Evolutionary conservation across 2,113 vertebrate genomes (phyloP), one percentile per base, ranked within the genome.

Genomic region (Pollimyrus isidori): DNA sequence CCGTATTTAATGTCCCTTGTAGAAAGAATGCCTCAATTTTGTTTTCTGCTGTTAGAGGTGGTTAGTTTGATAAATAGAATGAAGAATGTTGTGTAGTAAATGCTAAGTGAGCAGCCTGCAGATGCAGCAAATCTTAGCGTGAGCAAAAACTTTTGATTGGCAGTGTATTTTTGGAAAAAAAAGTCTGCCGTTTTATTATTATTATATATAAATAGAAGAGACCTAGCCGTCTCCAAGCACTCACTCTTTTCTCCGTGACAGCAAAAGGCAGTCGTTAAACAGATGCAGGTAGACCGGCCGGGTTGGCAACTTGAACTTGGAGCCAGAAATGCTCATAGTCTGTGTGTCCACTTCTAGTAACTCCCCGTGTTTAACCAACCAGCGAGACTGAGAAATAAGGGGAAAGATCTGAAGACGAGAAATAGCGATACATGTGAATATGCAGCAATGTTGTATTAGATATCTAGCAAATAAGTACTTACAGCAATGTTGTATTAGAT

Each of bases 341-440:
- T 96, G 95, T 0, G 97, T 97, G 91, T 97, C 97, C 93, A 98
- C 94, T 83, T 98, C 97, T 76, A 96, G 93, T 85, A 98, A 96
- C 89, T 98, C 97, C 4, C 97, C 97, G 0, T 98, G 97, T 92
- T 97, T 97, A 88, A 98, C 97, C 93, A 98, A 91, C 97, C 97
- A 98, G 89, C 97, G 97, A 30, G 97, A 97, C 94, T 98, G 97
- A 73, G 97, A 98, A 92, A 98, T 98, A 86, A 98, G 95, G 4
- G 97, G 97, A 90, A 98, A 97, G 89, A 98, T 98, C 97, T 98
- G 88, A 56, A 89, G 52, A 82, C 84, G 45, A 49, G 82, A 39
- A 2, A 58, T 52, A 52, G 52, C 53, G 86, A 69, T 3, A 35
- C 17, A 11, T 88, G 7, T 30, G 11, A 83, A 87, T 62, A 23